Base-by-base conservation (phyloP, 2,113 vertebrate species). In the Crypturellus undulatus region DNA sequence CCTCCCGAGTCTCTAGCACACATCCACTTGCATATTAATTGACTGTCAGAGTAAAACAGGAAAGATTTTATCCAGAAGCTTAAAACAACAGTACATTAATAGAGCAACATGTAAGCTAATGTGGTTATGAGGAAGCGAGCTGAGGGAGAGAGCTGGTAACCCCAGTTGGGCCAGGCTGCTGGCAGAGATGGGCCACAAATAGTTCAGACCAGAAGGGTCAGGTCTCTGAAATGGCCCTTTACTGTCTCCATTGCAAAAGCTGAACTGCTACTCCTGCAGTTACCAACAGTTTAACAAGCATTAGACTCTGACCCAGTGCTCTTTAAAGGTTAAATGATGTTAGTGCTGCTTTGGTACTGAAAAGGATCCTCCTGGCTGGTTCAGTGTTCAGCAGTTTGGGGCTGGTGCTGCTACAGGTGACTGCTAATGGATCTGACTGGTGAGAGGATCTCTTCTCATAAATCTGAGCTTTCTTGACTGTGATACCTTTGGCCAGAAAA, bases 401-500 rank as follows among this genome's bases (percentile, higher is more conserved):
- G 6, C 32, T 71, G 32, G 12, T 60, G 22, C 32, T 93, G 67
- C 32, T 75, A 32, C 36, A 71, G 70, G 15, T 16, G 7, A 63
- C 49, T 67, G 32, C 10, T 91, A 71, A 45, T 52, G 21, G 43
- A 47, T 63, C 7, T 5, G 81, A 79, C 21, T 62, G 21, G 20
- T 78, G 62, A 49, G 38, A 92, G 77, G 40, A 85, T 10, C 9
- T 56, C 36, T 75, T 60, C 32, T 59, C 11, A 12, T 47, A 84
- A 87, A 67, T 65, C 60, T n/a, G 14, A 56, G 28, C 15, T 70
- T 82, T 94, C n/a, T 86, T 85, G 43, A 85, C 45, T 12, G 2
- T 72, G 6, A 77, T 51, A 40, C 21, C 87, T 94, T 72, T 24
- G 12, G 18, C n/a, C 69, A 69, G n/a, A 86, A 97, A 87, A 82